These are phyloP conservation scores for Pygoscelis adeliae DNA, from an alignment of 2,113 vertebrate species.

Conservation along the genomic window DNA sequence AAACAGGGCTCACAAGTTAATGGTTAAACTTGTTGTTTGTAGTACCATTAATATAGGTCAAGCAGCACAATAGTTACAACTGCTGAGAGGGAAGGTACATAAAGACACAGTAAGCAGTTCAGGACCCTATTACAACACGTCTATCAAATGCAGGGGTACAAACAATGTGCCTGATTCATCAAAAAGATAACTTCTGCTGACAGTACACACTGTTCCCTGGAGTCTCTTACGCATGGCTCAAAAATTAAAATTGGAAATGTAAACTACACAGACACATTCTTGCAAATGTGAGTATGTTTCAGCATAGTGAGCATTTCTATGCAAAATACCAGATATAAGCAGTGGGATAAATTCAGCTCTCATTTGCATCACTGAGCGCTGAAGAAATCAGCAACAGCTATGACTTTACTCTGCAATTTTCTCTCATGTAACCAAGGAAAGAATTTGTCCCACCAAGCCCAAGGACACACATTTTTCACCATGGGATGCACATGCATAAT, in stretches of 20 bases:
- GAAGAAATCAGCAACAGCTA: neutral
- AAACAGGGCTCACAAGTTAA: constrained; percentile 78
- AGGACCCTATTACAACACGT: constrained; percentile 78
- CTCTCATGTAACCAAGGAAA: neutral
- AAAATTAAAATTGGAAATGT: constrained; percentile 63
- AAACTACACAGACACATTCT: constrained; percentile 38
- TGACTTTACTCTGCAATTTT: neutral
- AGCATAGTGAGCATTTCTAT: constrained; percentile 16
- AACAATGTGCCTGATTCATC: constrained; percentile 81
- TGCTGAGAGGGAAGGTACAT: constrained; percentile 79
- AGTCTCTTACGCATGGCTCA: constrained; percentile 45
- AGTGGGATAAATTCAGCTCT: neutral
- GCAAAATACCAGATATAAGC: neutral
- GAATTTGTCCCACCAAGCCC: neutral
- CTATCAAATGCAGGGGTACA: constrained; percentile 81
- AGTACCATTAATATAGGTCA: constrained; percentile 79
- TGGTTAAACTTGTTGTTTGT: constrained; percentile 85
- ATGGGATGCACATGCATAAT: neutral
- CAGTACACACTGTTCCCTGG: constrained; percentile 48
- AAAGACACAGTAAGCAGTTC: constrained; percentile 77
- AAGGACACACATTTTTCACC: constrained; percentile 33
- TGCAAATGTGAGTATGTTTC: constrained; percentile 11
- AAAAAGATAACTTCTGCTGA: constrained; percentile 63
- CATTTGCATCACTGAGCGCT: neutral
- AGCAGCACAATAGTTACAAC: constrained; percentile 75